Base-by-base conservation (phyloP, 1,140 invertebrate species). In the Drosophila littoralis region DNA sequence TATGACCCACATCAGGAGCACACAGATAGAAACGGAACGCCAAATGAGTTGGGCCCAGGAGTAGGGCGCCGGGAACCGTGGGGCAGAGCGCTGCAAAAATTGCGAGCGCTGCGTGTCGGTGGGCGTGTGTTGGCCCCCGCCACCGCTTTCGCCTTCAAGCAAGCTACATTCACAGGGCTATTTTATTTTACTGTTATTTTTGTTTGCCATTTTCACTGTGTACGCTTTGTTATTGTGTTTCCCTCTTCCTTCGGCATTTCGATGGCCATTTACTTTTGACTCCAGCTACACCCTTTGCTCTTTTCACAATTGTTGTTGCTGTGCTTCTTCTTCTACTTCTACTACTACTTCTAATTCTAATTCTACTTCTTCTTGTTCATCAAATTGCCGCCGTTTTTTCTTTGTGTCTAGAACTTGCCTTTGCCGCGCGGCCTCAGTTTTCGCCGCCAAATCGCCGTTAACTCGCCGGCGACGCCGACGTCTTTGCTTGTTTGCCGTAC, bases 1-100 rank as follows among this genome's bases (percentile, higher is more conserved):
- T 89, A 89, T 89, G 80, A 81, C 85, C 85, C 85, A 89, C 84
- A 89, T 89, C 84, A 89, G 82, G 64, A 55, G 58, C 48, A 60
- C 45, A 59, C 42, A 76, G 38, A 71, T 71, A 71, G 70, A 55
- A 52, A 59, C n/a, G 64, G 48, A 66, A 68, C 48, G 71, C 22
- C 35, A 74, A 69, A 72, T 72, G 54, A 66, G 69, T 40, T 32
- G 9, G 35, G 6, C 7, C 33, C 10, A 7, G 9, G 36, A 58
- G 40, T 43, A 9, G 40, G 55, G 22, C 7, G 32, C 8, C 7
- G 22, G 8, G 33, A 13, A 17, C n/a, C 38, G 17, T 6, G 8
- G 36, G 42, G 22, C 35, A 10, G 15, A 12, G 38, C 46, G 55
- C 36, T 52, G 15, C 51, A 71, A 64, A 61, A 59, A 65, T 73